Evolutionary conservation across 2,113 vertebrate genomes (phyloP), one percentile per base, ranked within the genome.

Genomic region (Rhinogobius similis): DNA sequence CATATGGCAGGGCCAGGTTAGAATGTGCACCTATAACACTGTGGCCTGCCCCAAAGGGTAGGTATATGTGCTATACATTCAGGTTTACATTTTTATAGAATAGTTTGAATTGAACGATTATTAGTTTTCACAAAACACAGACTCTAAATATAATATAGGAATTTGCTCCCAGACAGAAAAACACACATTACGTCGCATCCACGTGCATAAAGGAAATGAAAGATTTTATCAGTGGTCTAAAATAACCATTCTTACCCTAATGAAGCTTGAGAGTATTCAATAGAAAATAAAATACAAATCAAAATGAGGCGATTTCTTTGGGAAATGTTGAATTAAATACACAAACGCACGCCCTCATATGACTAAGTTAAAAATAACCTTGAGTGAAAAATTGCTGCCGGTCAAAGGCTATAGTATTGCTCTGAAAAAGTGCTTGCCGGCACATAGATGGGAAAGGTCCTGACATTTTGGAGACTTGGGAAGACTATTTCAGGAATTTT

Each of bases 181-280:
- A 27, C 24, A 4, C 21, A 27, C 14, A 62, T 62, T 62, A 62
- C 32, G 29, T 39, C 21, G 59, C 21, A 32, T 20, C 59, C 59
- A 39, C 18, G 26, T 36, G 58, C 26, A 13, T 26, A 24, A 29
- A 62, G 59, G 59, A 62, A 62, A 62, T 62, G 18, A 62, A 62
- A 62, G 59, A 62, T 62, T 38, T n/a, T 62, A 62, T 62, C 59
- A 62, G 27, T 21, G 29, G 5, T 62, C 36, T 39, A n/a, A 39
- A 62, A 56, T 29, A 56, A 56, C 53, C 12, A 8, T 56, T 56
- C 13, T 56, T 27, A 27, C 12, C 26, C 24, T 27, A 16, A 56
- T 56, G 26, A 56, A 56, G 53, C 24, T 16, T 56, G 53, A 56
- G 53, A 56, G 13, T 12, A 9, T 16, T 56, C 13, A 29, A 16